Conservation (phyloP, 2,888 invertebrate species). For the Lasioglossum zephyrum region DNA sequence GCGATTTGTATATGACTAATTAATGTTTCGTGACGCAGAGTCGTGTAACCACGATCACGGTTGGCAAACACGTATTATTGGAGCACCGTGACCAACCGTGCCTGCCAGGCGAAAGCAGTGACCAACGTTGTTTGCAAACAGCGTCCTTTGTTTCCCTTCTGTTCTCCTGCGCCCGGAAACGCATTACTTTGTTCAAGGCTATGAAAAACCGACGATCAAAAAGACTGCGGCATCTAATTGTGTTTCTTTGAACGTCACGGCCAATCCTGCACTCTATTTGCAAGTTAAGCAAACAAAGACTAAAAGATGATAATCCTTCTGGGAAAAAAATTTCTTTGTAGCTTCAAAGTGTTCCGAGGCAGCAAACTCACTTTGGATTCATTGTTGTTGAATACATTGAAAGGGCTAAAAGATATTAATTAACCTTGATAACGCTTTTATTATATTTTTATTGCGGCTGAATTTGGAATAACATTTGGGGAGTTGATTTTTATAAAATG, state of each 20-base stretch:
- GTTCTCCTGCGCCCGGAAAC: neutral
- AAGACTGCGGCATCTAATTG: neutral
- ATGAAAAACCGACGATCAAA: neutral
- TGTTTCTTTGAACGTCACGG: neutral
- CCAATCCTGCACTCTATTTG: neutral
- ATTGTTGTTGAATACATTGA: neutral
- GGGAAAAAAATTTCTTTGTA: no score
- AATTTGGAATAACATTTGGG: neutral
- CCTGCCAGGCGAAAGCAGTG: neutral
- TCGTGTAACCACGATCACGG: neutral
- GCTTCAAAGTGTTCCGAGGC: neutral
- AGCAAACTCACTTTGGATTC: neutral
- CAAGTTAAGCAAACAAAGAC: neutral
- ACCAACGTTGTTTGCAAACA: neutral
- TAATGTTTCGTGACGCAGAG: constrained; percentile 11
- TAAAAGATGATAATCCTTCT: neutral
- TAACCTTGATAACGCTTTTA: neutral
- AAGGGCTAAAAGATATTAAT: neutral
- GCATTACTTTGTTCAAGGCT: neutral
- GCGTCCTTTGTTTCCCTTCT: neutral
- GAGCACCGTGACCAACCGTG: neutral
- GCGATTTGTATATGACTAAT: constrained; percentile 7
- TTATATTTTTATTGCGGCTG: neutral
- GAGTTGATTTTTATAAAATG: no score
- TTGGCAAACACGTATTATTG: neutral